Percentiles rank a stretch among this genome's conserved stretches.
These are phyloP conservation scores for Felis catus DNA, from an alignment of 2,113 vertebrate genomes.

Conservation along the genomic window DNA sequence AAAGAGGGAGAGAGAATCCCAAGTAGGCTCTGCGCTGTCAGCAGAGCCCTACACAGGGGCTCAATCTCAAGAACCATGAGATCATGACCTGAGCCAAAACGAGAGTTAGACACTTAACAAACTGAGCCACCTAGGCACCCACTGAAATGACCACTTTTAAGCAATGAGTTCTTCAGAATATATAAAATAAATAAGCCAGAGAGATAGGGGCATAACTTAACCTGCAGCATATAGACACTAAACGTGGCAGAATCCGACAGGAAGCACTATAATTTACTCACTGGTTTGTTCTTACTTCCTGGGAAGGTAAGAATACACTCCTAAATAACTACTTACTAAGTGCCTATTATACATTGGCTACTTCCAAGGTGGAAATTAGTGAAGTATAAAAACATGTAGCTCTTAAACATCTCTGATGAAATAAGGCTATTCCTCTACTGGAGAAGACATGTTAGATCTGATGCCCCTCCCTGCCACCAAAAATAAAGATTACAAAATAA, in stretches of 20 bases:
- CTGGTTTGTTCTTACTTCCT: neutral
- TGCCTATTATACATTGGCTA: neutral
- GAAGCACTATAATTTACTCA: neutral
- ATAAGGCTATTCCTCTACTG: neutral
- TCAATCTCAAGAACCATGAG: no score
- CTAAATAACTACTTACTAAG: neutral
- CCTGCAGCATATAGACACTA: neutral
- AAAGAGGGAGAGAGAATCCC: no score
- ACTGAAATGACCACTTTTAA: neutral
- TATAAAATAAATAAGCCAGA: constrained; percentile 13
- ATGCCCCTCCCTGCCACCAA: neutral
- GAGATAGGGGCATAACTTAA: neutral
- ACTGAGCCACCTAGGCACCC: no score
- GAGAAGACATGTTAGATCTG: neutral
- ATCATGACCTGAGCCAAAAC: no score
- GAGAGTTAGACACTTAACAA: no score
- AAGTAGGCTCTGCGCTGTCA: no score
- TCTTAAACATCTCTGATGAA: constrained; percentile 6
- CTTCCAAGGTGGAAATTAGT: neutral
- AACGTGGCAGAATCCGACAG: neutral
- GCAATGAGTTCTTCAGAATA: neutral
- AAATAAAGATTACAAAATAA: constrained; percentile 34
- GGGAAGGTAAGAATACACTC: neutral
- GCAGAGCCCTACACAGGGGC: no score
- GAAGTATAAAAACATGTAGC: neutral